Percentiles rank a stretch among this genome's conserved stretches.
These are phyloP conservation scores for Drosophila vallismaia DNA, from an alignment of 2,888 invertebrate species.

Conservation along the genomic window DNA sequence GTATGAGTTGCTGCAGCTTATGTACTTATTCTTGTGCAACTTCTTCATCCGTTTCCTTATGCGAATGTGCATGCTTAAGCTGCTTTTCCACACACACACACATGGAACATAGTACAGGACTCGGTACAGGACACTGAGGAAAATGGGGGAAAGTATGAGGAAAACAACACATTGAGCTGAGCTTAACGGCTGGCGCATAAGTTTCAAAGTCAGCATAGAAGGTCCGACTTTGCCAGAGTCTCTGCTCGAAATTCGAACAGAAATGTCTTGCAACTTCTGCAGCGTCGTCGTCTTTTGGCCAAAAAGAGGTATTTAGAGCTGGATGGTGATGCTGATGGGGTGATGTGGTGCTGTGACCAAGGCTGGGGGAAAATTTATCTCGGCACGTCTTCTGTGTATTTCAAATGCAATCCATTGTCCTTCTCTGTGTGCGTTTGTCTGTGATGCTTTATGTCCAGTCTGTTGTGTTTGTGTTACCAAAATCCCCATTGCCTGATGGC, in stretches of 20 bases:
- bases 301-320: slow-evolving; percentile 17
- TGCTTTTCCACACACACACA: slow-evolving; percentile 39
- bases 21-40: slow-evolving; percentile 62
- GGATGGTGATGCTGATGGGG: not conserved
- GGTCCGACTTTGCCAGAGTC: slow-evolving; percentile 22
- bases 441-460: slow-evolving; percentile 59
- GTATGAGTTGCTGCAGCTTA: slow-evolving; percentile 62
- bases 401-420: slow-evolving; percentile 58
- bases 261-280: slow-evolving; percentile 59
- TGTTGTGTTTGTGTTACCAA: slow-evolving; percentile 68
- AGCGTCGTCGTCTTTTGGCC: slow-evolving; percentile 53
- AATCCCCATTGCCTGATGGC: slow-evolving; percentile 44
- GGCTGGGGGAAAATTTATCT: slow-evolving; percentile 57
- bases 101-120: not conserved
- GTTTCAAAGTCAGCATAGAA: slow-evolving; percentile 71
- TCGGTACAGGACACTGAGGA: slow-evolving; percentile 1
- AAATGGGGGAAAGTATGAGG: slow-evolving; percentile 14
- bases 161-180: slow-evolving; percentile 50
- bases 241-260: too few relatives aligned
- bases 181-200: slow-evolving; percentile 66
- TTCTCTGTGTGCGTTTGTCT: slow-evolving; percentile 15
- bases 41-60: slow-evolving; percentile 71
- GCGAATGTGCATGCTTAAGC: slow-evolving; percentile 61
- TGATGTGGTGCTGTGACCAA: not conserved
- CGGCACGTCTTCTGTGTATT: slow-evolving; percentile 61